Evolutionary conservation across 2,888 invertebrate genomes (phyloP).

Genomic region (Lepidochrysops patricia): DNA sequence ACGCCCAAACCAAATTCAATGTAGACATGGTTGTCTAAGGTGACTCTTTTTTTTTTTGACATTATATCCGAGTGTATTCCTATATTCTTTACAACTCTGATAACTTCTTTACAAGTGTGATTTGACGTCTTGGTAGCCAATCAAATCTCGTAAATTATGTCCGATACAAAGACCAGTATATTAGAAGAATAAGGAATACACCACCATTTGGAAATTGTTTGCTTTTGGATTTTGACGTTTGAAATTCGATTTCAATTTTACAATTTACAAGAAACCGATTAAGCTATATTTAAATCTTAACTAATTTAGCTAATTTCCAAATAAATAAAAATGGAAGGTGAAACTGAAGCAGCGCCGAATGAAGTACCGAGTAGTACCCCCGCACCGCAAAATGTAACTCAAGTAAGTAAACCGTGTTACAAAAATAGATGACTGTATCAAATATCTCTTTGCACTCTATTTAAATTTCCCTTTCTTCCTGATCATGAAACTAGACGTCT

Average conservation of each 20-base stretch:
- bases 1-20: too few species aligned
- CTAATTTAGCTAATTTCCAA: neutral
- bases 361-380: slow-evolving; percentile 39
- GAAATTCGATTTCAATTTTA: neutral
- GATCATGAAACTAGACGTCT: neutral
- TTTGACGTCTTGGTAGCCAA: too few species aligned
- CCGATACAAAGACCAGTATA: too few species aligned
- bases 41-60: too few species aligned
- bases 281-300: neutral
- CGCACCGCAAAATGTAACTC: slow-evolving; percentile 34
- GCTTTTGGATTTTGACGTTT: neutral
- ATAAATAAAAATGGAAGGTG: slow-evolving; percentile 47
- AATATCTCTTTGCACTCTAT: slow-evolving; percentile 1
- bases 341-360: slow-evolving; percentile 43
- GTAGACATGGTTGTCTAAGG: too few species aligned
- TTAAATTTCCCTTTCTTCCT: neutral
- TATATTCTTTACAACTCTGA: too few species aligned
- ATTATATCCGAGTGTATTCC: too few species aligned
- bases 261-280: neutral
- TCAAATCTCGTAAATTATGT: too few species aligned
- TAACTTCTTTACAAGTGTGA: too few species aligned
- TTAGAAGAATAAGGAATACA: too few species aligned
- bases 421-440: slow-evolving; percentile 47
- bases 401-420: slow-evolving; percentile 45
- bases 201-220: too few species aligned